Percentiles rank a stretch among this genome's conserved stretches.
phyloP scores from a whole-genome alignment of 2,113 vertebrate genomes.

The Loxodonta africana region DNA sequence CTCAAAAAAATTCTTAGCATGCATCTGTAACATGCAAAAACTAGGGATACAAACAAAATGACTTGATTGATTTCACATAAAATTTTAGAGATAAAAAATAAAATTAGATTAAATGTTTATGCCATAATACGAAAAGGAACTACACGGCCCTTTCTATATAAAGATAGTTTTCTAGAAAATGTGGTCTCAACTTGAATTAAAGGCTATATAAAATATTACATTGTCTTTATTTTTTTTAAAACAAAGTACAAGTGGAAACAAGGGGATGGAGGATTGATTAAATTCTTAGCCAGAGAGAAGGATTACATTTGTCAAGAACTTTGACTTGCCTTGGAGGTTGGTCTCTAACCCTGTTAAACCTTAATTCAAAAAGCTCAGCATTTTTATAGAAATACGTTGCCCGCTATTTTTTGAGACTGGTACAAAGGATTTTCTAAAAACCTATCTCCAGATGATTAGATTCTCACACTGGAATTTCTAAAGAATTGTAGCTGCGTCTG shows the following conservation, averaged over 20 bases:
- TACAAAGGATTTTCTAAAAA: slow-evolving; percentile 48
- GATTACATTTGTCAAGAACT: neutral
- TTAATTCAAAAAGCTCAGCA: neutral
- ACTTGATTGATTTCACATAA: neutral
- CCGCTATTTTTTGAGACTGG: neutral
- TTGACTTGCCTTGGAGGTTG: neutral
- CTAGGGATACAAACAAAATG: neutral
- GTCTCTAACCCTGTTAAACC: neutral
- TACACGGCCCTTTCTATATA: neutral
- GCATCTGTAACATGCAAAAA: neutral
- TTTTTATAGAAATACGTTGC: neutral
- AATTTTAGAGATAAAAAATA: slow-evolving; percentile 15
- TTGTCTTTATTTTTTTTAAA: slow-evolving; percentile 24
- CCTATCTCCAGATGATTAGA: slow-evolving; percentile 27
- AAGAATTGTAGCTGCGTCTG: neutral
- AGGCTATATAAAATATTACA: neutral
- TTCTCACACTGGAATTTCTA: neutral
- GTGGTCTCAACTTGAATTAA: neutral
- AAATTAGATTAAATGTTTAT: neutral
- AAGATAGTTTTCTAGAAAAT: slow-evolving; percentile 22
- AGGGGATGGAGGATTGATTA: neutral
- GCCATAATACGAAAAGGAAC: neutral
- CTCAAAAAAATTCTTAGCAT: neutral
- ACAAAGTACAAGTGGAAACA: neutral
- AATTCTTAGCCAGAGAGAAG: neutral